Evolutionary conservation across 1,140 invertebrate genomes (phyloP), one percentile per base, ranked within the genome.

Genomic region (Formica selysi): DNA sequence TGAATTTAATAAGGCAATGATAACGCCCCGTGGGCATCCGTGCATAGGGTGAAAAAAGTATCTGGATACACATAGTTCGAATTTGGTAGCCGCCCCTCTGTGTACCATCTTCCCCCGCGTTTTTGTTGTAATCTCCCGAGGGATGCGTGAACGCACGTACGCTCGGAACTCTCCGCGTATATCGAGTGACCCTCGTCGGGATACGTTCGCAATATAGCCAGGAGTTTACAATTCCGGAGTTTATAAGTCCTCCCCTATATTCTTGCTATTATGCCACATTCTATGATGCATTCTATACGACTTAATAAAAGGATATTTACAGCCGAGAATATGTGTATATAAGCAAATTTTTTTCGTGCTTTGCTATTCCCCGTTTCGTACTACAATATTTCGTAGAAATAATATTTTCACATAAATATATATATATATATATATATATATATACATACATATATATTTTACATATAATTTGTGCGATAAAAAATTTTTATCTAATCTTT

Each of bases 81-180:
- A 88, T 89, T 87, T 71, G 70, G 76, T 76, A 86, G 88, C 62
- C 62, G 51, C 70, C 81, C 76, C 76, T 59, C 67, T 89, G 87
- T 85, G 65, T 73, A 71, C 86, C 54, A 59, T 87, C 86, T 88
- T 86, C 83, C 64, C 79, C 48, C 70, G 62, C 85, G 68, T 88
- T 89, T 87, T 88, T 85, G 74, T 88, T 88, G 88, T 86, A 89
- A 88, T 89, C 86, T 89, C 88, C 68, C 62, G 57, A 81, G 81
- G 68, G 64, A 73, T 29, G 74, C 48, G 51, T 76, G 68, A 74
- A 62, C 76, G 71, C 87, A 87, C 87, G 85, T 88, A 87, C 86
- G 36, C 85, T 81, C 71, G 70, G 41, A 70, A 61, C 76, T 22
- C 51, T 54, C 51, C 44, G 32, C 29, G 32, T 76, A 36, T 73